Percentiles rank a stretch among this genome's conserved stretches.
These are phyloP conservation scores for Plutella xylostella DNA, from an alignment of 2,888 invertebrate genomes.

Conservation along the genomic window DNA sequence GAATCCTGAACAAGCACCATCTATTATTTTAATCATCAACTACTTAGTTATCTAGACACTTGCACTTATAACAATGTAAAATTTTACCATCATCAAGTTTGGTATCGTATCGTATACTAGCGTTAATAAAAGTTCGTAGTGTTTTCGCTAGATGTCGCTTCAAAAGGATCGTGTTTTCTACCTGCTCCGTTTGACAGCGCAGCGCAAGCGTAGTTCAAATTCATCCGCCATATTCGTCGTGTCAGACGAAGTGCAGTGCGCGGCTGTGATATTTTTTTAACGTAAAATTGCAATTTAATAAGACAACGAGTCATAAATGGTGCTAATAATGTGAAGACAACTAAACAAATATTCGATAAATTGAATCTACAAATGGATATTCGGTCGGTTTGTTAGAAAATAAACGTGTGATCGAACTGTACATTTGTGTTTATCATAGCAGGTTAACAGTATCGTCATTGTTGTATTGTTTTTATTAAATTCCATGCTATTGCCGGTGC, in stretches of 20 bases:
- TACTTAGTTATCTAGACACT: too few species aligned
- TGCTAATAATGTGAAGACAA: conserved; percentile 40
- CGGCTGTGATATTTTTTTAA: conserved; percentile 64
- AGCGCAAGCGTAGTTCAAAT: conserved; percentile 66
- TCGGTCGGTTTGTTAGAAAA: conserved; percentile 51
- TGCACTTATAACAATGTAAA: too few species aligned
- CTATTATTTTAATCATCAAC: too few species aligned
- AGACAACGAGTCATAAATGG: conserved; percentile 46
- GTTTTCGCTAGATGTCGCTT: neutral
- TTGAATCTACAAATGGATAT: conserved; percentile 42
- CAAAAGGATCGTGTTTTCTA: conserved; percentile 33
- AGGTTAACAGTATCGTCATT: conserved; percentile 56
- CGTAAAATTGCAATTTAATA: conserved; percentile 57
- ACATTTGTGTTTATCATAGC: conserved; percentile 68
- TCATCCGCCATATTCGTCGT: conserved; percentile 70
- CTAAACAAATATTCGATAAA: conserved; percentile 50
- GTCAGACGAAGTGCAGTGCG: conserved; percentile 65
- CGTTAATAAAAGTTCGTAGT: neutral
- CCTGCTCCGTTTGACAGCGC: conserved; percentile 38
- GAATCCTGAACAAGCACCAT: too few species aligned
- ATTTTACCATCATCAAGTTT: too few species aligned
- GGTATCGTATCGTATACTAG: neutral
- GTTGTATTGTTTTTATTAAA: conserved; percentile 53
- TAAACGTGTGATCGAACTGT: conserved; percentile 63
- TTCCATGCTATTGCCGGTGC: conserved; percentile 46